Percentiles rank a stretch among this genome's conserved stretches.
Conservation (phyloP, 1,140 invertebrate species). For the Neodiprion pinetum region DNA sequence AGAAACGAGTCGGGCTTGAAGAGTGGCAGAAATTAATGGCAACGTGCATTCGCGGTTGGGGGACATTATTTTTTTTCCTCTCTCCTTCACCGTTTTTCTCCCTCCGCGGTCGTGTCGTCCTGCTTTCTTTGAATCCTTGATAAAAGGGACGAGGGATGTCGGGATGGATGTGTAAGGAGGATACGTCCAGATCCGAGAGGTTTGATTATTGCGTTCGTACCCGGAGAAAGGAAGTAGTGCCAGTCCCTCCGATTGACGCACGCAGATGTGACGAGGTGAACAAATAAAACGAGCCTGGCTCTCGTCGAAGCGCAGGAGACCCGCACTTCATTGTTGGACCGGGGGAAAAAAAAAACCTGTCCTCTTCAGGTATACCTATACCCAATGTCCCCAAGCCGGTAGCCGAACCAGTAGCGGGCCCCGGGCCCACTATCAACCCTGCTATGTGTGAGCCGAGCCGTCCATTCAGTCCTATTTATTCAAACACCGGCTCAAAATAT, state of each 20-base stretch:
- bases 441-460: background rate
- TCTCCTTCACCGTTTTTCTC: background rate
- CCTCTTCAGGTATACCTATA: background rate
- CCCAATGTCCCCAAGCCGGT: background rate
- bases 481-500: slow-evolving; percentile 7
- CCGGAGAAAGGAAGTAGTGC: background rate
- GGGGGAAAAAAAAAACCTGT: background rate
- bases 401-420: background rate
- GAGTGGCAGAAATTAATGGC: background rate
- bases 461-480: slow-evolving; percentile 3
- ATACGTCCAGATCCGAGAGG: background rate
- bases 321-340: background rate
- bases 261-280: background rate
- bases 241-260: background rate
- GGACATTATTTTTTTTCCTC: background rate
- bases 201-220: slow-evolving; percentile 1
- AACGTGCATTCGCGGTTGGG: background rate
- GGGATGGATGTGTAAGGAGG: background rate
- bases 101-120: slow-evolving; percentile 1
- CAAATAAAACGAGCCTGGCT: background rate
- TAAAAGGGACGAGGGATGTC: background rate
- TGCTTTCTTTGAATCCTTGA: background rate
- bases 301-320: background rate
- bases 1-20: background rate
- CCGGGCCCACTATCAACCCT: background rate